These are phyloP conservation scores for Callyntrura sp. DNA, from an alignment of 2,888 invertebrate species.

Conservation along the genomic window DNA sequence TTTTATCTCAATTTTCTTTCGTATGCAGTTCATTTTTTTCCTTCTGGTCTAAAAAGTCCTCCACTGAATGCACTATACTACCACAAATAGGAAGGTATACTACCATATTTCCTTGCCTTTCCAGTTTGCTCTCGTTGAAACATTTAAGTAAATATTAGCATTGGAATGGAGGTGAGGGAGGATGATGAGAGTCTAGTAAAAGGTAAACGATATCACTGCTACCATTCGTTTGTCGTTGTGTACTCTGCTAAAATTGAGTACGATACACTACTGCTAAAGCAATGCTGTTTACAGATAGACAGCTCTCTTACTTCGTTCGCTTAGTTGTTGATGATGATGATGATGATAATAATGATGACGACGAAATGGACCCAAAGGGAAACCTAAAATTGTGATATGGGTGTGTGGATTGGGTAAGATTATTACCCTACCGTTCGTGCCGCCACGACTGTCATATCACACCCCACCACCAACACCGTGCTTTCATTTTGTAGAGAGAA, in stretches of 20 bases:
- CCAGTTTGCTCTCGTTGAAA: constrained; percentile 3
- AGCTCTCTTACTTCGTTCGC: background rate
- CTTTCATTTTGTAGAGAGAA: background rate
- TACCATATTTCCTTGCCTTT: background rate
- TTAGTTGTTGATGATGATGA: background rate
- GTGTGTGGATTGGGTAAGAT: constrained; percentile 45
- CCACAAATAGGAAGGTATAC: too few species aligned
- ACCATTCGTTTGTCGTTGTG: background rate
- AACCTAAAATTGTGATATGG: constrained; percentile 60
- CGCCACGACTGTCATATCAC: background rate
- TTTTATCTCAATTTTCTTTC: background rate
- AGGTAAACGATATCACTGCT: constrained; percentile 65
- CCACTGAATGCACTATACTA: too few species aligned
- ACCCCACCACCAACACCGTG: background rate
- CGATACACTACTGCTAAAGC: background rate
- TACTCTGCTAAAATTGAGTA: background rate
- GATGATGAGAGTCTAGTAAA: constrained; percentile 24
- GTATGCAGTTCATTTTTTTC: background rate
- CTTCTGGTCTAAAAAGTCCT: constrained; percentile 41
- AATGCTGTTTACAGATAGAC: background rate
- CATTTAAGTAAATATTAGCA: constrained; percentile 64
- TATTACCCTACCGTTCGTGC: background rate
- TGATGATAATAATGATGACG: constrained; percentile 9
- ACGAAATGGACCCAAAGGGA: constrained; percentile 60
- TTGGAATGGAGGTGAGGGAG: constrained; percentile 15